Base-by-base conservation (phyloP, 2,113 vertebrate species). In the Syrrhaptes paradoxus region DNA sequence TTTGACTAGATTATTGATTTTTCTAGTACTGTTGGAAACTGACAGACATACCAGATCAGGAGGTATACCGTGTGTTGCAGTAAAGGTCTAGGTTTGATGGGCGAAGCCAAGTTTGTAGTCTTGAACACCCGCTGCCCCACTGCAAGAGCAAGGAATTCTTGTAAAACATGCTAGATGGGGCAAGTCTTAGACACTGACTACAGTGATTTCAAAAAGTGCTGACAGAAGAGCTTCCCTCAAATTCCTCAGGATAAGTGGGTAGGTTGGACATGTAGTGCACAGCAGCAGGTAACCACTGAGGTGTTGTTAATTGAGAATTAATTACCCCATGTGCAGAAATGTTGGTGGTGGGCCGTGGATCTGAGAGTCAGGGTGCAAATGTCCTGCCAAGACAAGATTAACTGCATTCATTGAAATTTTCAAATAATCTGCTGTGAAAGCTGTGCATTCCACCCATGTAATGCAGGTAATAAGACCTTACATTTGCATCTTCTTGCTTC, bases 401-500 rank as follows among this genome's bases (percentile, higher is more conserved):
- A 46, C 52, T 55, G 41, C 54, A 18, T 25, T 76, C 41, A 28
- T 5, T 45, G 63, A 76, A 88, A 48, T 34, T 41, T 24, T 62
- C 28, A 62, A 31, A 70, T 29, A 25, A 28, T 54, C 63, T 80
- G 17, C 41, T 70, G 12, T 31, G 34, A 65, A 61, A 63, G 26
- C 19, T 0, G 0, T 24, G 32, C 65, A 19, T 45, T 29, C 25
- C 52, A 85, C 4, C 16, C 46, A 19, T 1, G 1, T 57, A 45
- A 55, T 32, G 41, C 28, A 49, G 38, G 31, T 36, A 65, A 11
- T 22, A 79, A 87, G 45, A 38, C 36, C 6, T 38, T 48, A 24
- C 25, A 6, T 67, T 87, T 2, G 2, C n/a, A n/a, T 38, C 45
- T 78, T 38, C 65, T 84, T 49, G 31, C 22, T 7, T 54, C 25